These are phyloP conservation scores for Oostethus manadensis DNA, from an alignment of 2,113 vertebrate species.

Conservation along the genomic window DNA sequence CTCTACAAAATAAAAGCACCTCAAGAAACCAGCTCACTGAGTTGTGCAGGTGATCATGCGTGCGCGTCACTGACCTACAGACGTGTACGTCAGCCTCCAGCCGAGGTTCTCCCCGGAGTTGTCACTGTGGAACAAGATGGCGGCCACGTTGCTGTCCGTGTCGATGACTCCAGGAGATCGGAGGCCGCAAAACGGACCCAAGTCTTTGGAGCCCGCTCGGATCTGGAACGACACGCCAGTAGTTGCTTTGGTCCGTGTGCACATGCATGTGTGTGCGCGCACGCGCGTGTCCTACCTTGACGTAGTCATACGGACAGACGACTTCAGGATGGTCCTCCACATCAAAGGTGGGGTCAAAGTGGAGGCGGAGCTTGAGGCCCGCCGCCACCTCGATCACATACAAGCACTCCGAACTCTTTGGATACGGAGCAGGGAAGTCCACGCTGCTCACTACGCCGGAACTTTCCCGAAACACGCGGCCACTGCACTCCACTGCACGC, in stretches of 20 bases:
- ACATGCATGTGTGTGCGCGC: neutral
- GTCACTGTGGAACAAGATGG: constrained; percentile 86
- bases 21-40: neutral
- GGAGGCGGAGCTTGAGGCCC: constrained; percentile 81
- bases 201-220: constrained; percentile 67
- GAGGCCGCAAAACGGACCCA: constrained; percentile 86
- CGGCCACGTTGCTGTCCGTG: constrained; percentile 73
- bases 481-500: constrained; percentile 89
- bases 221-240: constrained; percentile 67
- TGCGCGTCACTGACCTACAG: neutral
- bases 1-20: constrained; percentile 15
- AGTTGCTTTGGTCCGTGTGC: constrained; percentile 1
- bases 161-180: constrained; percentile 78
- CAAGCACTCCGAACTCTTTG: constrained; percentile 87
- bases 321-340: constrained; percentile 91
- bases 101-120: constrained; percentile 88
- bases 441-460: constrained; percentile 79
- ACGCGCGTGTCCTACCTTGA: constrained; percentile 76
- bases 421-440: constrained; percentile 85
- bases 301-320: constrained; percentile 86
- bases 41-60: neutral
- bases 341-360: constrained; percentile 84
- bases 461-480: constrained; percentile 81
- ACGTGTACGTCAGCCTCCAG: constrained; percentile 83
- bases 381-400: constrained; percentile 84